phyloP scores from a whole-genome alignment of 1,140 invertebrate genomes.

The Panulirus ornatus region DNA sequence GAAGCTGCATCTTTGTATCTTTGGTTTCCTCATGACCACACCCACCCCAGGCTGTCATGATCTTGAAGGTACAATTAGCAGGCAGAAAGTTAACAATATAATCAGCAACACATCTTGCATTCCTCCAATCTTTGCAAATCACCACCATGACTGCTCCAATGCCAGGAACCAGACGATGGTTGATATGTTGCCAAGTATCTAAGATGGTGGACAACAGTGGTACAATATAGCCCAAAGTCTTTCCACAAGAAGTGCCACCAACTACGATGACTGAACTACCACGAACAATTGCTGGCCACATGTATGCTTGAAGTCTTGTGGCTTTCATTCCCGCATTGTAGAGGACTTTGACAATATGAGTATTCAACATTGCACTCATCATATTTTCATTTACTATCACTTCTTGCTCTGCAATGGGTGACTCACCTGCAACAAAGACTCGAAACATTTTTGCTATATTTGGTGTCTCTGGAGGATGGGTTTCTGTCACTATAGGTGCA shows the following conservation, averaged over 20 bases:
- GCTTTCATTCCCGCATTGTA: constrained; percentile 23
- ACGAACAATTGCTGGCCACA: constrained; percentile 39
- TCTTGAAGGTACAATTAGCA: constrained; percentile 3
- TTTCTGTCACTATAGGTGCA: background rate
- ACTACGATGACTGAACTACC: constrained; percentile 53
- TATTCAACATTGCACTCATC: constrained; percentile 26
- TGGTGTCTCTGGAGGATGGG: background rate
- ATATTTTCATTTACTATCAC: constrained; percentile 47
- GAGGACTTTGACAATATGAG: constrained; percentile 27
- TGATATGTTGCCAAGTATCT: constrained; percentile 46
- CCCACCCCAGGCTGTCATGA: constrained; percentile 63
- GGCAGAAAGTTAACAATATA: constrained; percentile 34
- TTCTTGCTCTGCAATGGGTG: constrained; percentile 33
- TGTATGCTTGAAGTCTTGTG: constrained; percentile 54
- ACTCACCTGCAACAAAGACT: constrained; percentile 47
- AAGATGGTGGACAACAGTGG: constrained; percentile 43
- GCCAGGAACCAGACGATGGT: constrained; percentile 32
- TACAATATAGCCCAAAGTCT: constrained; percentile 54
- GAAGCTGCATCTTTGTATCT: constrained; percentile 12
- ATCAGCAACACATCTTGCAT: constrained; percentile 32
- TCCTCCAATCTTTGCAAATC: constrained; percentile 34
- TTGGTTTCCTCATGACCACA: constrained; percentile 42
- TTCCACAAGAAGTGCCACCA: constrained; percentile 45
- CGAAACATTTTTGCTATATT: constrained; percentile 43
- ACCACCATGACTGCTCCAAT: constrained; percentile 53